phyloP scores from a whole-genome alignment of 1,140 invertebrate species.

The Grapholita molesta region DNA sequence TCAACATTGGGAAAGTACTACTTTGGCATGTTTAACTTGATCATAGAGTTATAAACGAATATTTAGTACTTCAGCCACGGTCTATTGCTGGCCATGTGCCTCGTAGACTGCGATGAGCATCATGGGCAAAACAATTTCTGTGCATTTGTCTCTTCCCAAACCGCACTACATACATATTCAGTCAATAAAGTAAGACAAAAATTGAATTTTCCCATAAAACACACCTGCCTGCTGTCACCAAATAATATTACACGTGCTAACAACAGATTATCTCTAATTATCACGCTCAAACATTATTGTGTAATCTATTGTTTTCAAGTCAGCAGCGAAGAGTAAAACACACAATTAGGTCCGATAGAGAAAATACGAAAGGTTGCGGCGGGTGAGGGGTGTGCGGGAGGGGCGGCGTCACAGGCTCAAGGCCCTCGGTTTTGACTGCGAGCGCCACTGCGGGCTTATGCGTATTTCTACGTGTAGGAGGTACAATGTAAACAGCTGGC shows the following conservation, averaged over 20 bases:
- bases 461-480: constrained; percentile 48
- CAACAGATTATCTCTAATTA: background rate
- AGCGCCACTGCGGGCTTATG: constrained; percentile 53
- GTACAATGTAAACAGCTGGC: background rate
- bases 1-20: too few relatives aligned
- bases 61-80: too few relatives aligned
- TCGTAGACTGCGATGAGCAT: too few relatives aligned
- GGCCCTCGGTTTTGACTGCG: constrained; percentile 38
- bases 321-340: background rate
- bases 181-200: too few relatives aligned
- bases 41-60: too few relatives aligned
- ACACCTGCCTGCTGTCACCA: too few relatives aligned
- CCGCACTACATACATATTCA: too few relatives aligned
- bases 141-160: too few relatives aligned
- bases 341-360: constrained; percentile 12
- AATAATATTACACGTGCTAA: background rate
- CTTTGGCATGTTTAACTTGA: too few relatives aligned
- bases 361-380: constrained; percentile 44
- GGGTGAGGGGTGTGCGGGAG: constrained; percentile 21
- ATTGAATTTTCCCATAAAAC: too few relatives aligned
- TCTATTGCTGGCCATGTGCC: too few relatives aligned
- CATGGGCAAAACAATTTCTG: too few relatives aligned
- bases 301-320: background rate
- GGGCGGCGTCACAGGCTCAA: constrained; percentile 33
- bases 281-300: background rate